phyloP scores from a whole-genome alignment of 2,888 invertebrate species.

The Hermaeophaga mercurialis region DNA sequence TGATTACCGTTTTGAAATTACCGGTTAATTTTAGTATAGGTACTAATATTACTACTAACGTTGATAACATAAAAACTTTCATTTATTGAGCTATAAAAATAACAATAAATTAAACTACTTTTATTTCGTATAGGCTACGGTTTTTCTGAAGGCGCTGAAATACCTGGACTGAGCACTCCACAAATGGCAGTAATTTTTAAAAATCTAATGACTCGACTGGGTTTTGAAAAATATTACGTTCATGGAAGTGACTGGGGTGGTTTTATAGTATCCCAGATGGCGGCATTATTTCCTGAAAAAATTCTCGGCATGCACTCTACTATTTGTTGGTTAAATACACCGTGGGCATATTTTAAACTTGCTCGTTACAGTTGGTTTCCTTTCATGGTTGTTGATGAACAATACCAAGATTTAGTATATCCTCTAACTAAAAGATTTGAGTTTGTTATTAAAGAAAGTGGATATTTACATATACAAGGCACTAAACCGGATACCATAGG shows the following conservation, averaged over 20 bases:
- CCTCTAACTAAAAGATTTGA: slow-evolving; percentile 58
- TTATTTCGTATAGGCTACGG: no score
- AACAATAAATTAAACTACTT: no score
- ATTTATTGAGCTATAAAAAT: no score
- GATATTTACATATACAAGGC: slow-evolving; percentile 78
- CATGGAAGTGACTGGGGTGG: slow-evolving; percentile 89
- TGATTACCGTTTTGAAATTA: no score
- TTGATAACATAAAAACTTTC: no score
- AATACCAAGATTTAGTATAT: slow-evolving; percentile 60
- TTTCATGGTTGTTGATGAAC: slow-evolving; percentile 58
- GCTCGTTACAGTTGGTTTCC: slow-evolving; percentile 34
- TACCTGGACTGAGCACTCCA: slow-evolving; percentile 65
- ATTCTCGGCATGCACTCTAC: slow-evolving; percentile 67
- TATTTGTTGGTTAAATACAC: slow-evolving; percentile 45
- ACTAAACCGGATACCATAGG: slow-evolving; percentile 90
- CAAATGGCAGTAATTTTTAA: slow-evolving; percentile 66
- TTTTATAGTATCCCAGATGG: slow-evolving; percentile 65
- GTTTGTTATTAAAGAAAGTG: slow-evolving; percentile 60
- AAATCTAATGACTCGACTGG: slow-evolving; percentile 73
- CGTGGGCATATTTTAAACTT: slow-evolving; percentile 30
- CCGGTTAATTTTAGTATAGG: no score
- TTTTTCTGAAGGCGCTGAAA: slow-evolving; percentile 61
- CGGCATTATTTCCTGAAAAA: slow-evolving; percentile 67
- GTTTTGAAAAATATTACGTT: slow-evolving; percentile 68
- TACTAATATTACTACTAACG: no score